These are phyloP conservation scores for Denticeps clupeoides DNA, from an alignment of 2,797 vertebrate genomes.

Conservation along the genomic window DNA sequence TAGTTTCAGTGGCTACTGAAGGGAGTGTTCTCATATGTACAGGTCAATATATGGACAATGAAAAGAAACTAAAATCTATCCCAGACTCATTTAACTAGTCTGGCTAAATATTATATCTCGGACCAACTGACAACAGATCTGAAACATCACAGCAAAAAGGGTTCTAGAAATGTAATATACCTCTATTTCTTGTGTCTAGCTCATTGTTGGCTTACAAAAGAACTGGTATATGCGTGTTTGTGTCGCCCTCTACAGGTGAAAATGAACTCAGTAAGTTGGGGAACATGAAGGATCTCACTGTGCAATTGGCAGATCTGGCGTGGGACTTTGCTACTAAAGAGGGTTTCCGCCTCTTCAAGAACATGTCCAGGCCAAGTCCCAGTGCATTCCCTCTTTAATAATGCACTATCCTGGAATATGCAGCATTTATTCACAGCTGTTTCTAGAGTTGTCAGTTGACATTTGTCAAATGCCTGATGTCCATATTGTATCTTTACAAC, in stretches of 20 bases:
- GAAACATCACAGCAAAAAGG: no score
- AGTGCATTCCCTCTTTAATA: no score
- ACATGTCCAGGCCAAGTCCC: constrained; percentile 20
- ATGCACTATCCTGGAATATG: no score
- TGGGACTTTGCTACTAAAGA: constrained; percentile 73
- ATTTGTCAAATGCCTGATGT: no score
- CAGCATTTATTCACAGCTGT: no score
- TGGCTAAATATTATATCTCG: neutral
- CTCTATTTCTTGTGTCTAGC: neutral
- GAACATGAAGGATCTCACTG: constrained; percentile 32
- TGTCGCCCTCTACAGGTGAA: constrained; percentile 40
- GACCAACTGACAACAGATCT: no score
- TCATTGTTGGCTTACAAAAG: neutral
- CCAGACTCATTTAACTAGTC: no score
- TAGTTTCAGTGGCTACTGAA: neutral
- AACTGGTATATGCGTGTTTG: neutral
- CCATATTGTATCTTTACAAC: no score
- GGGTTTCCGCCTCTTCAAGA: constrained; percentile 67
- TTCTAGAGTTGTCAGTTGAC: no score
- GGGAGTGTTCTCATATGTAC: neutral
- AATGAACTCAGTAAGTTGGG: constrained; percentile 36
- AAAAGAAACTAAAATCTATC: no score
- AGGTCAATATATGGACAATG: neutral
- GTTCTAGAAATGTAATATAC: neutral
- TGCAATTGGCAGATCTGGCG: constrained; percentile 49